phyloP scores from a whole-genome alignment of 1,140 invertebrate species.

The Plutomurus gul region DNA sequence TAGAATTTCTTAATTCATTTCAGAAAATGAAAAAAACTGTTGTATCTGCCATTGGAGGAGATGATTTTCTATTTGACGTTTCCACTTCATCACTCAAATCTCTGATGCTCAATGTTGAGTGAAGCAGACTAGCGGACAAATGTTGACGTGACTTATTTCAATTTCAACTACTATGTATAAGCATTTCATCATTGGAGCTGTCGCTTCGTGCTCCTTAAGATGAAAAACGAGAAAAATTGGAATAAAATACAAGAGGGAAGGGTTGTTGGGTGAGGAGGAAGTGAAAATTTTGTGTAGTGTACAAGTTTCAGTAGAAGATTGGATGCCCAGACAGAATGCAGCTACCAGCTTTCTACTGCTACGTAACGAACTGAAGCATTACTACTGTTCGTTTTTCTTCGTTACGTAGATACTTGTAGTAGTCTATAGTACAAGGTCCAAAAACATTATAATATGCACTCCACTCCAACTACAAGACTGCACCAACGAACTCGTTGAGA shows the following conservation, averaged over 20 bases:
- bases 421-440: not conserved
- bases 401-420: not conserved
- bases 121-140: not conserved
- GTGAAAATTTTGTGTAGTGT: not conserved
- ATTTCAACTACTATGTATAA: not conserved
- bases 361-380: not conserved
- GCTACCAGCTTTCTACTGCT: not conserved
- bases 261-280: not conserved
- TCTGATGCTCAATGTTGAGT: not conserved
- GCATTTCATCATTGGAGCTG: slow-evolving; percentile 26
- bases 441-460: slow-evolving; percentile 16
- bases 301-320: not conserved
- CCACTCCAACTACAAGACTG: not conserved
- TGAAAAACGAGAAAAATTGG: slow-evolving; percentile 29
- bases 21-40: too few species aligned
- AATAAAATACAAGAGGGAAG: slow-evolving; percentile 7
- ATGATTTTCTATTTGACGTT: too few species aligned
- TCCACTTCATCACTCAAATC: slow-evolving; percentile 17
- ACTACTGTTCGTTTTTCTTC: not conserved
- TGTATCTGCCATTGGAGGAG: too few species aligned
- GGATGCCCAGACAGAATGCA: not conserved
- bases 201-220: not conserved
- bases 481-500: not conserved
- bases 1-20: too few species aligned
- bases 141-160: slow-evolving; percentile 12